Evolutionary conservation across 2,888 invertebrate genomes (phyloP).

Genomic region (Nomada fucata): DNA sequence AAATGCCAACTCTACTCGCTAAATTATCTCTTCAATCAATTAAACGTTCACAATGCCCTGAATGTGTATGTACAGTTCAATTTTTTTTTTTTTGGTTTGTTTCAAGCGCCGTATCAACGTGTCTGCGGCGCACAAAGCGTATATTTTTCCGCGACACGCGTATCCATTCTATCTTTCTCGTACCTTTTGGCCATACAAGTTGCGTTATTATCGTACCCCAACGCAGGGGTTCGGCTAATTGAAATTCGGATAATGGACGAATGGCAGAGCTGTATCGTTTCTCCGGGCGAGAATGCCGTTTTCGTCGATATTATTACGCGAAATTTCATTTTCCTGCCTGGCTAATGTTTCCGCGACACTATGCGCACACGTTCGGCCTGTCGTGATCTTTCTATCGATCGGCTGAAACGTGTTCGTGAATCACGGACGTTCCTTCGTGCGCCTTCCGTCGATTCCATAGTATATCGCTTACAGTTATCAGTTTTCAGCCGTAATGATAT

Average conservation of each 20-base stretch:
- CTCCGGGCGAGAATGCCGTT: conserved; percentile 50
- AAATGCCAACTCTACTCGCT: neutral
- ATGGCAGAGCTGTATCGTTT: conserved; percentile 58
- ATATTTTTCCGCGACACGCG: conserved; percentile 42
- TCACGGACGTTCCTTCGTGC: conserved; percentile 21
- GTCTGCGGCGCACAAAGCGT: conserved; percentile 27
- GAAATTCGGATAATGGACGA: conserved; percentile 72
- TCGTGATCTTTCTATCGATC: conserved; percentile 23
- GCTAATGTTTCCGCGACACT: conserved; percentile 58
- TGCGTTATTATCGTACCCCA: conserved; percentile 55
- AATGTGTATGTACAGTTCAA: conserved; percentile 4
- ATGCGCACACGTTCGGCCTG: neutral
- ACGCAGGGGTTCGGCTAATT: conserved; percentile 56
- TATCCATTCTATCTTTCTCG: conserved; percentile 36
- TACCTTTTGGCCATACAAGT: conserved; percentile 48
- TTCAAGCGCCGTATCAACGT: conserved; percentile 32
- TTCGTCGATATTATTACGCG: conserved; percentile 53
- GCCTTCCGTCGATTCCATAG: neutral
- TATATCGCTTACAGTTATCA: conserved; percentile 67
- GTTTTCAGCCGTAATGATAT: conserved; percentile 63
- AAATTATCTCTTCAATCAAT: conserved; percentile 52
- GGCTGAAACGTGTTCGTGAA: neutral
- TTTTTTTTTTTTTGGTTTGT: conserved; percentile 1
- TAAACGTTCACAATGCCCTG: conserved; percentile 24
- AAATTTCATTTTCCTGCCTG: conserved; percentile 73